Evolutionary conservation across 1,140 invertebrate species (phyloP), one percentile per base, ranked within the genome.

Genomic region (Laodelphax striatellus): DNA sequence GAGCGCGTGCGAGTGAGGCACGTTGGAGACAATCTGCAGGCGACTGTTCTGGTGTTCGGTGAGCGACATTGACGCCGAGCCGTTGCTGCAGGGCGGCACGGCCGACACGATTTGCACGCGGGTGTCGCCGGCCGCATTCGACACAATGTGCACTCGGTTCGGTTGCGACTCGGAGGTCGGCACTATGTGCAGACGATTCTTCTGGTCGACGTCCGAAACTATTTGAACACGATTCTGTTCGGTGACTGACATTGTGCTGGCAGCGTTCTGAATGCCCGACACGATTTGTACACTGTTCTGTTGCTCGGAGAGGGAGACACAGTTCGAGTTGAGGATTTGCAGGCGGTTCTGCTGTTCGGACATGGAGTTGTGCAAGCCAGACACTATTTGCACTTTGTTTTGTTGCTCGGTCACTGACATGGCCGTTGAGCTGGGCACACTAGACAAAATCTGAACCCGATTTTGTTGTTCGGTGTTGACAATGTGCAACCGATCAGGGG

Each of bases 361-460:
- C 28, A 52, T 64, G 22, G 57, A 56, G 19, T 38, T 62, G 21
- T 61, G 65, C 52, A 66, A 56, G n/a, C 63, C 61, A 0, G 65
- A 66, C 13, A 66, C 55, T 10, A 66, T 64, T 14, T 62, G 61
- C 3, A 66, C 63, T 57, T 60, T 55, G 44, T 65, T 65, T 34
- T 66, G 63, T 31, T n/a, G n/a, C n/a, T 65, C 62, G 2, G 63
- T 61, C n/a, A 63, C 34, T 11, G 57, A 59, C 31, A 63, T 61
- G 41, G 61, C 58, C 5, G 43, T 64, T 14, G 62, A 59, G 38
- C 58, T 63, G 10, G 62, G 62, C 4, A 59, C 54, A 54, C 62
- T 52, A 24, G 64, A 65, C 28, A 67, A 41, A 2, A 67, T 63
- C 52, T 66, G 65, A 10, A 67, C 61, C 22, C 62, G 44, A 43